phyloP scores from a whole-genome alignment of 2,113 vertebrate species.

The Alosa alosa region DNA sequence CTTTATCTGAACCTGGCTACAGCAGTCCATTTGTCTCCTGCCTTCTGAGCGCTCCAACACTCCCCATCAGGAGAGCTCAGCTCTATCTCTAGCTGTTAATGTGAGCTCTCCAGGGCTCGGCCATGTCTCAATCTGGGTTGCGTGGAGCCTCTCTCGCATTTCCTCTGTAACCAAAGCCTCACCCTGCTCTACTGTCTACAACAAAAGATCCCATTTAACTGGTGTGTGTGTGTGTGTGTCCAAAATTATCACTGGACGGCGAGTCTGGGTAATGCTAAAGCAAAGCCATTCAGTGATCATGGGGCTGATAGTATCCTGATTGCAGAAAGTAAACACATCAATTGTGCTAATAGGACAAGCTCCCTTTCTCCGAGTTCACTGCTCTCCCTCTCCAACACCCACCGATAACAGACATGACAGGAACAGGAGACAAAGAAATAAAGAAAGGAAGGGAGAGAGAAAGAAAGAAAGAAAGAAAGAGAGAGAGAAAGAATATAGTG shows the following conservation, averaged over 20 bases:
- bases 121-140: too few relatives aligned
- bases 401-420: not conserved
- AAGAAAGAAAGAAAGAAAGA: not conserved
- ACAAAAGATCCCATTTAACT: too few relatives aligned
- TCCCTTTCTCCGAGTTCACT: not conserved
- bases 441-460: not conserved
- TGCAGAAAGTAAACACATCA: conserved; percentile 51
- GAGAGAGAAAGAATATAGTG: not conserved
- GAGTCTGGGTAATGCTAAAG: not conserved
- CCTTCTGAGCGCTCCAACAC: too few relatives aligned
- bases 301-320: not conserved
- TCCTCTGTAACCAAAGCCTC: too few relatives aligned
- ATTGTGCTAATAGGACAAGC: conserved; percentile 56
- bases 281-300: conserved; percentile 32
- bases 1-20: too few relatives aligned
- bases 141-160: too few relatives aligned
- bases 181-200: too few relatives aligned
- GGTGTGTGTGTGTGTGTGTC: not conserved
- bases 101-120: too few relatives aligned
- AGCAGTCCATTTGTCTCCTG: too few relatives aligned
- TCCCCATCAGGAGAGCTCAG: too few relatives aligned
- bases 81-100: too few relatives aligned
- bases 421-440: conserved; percentile 5
- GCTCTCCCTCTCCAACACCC: not conserved
- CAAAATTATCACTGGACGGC: too few relatives aligned